These are phyloP conservation scores for Chrosomus eos DNA, from an alignment of 2,797 vertebrate genomes.

Conservation along the genomic window DNA sequence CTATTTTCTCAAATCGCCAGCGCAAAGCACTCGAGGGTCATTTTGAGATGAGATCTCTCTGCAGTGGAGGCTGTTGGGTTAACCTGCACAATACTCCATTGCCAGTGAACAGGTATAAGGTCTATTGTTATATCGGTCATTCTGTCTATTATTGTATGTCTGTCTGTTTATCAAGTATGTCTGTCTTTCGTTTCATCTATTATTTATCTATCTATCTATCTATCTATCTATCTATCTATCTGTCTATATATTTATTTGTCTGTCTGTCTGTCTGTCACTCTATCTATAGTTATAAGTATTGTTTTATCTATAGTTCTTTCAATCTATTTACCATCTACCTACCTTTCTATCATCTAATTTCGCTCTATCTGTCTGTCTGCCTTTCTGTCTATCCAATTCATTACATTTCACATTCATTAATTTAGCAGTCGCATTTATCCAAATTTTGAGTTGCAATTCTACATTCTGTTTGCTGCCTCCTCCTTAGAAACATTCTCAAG, in stretches of 20 bases:
- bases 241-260: background rate
- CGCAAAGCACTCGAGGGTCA: background rate
- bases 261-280: background rate
- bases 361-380: background rate
- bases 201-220: background rate
- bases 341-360: background rate
- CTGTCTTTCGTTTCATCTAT: no score
- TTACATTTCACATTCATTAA: background rate
- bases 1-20: slow-evolving; percentile 27
- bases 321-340: background rate
- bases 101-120: background rate
- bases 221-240: no score
- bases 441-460: background rate
- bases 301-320: background rate
- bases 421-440: background rate
- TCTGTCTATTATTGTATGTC: no score
- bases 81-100: background rate
- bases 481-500: background rate
- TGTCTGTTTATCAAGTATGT: background rate
- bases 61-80: background rate
- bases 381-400: background rate
- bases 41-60: slow-evolving; percentile 21
- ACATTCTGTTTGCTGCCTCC: background rate
- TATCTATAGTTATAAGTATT: background rate
- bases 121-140: no score